Percentiles rank a stretch among this genome's conserved stretches.
Evolutionary conservation across 2,113 vertebrate species (phyloP).

Genomic region (Gopherus flavomarginatus): DNA sequence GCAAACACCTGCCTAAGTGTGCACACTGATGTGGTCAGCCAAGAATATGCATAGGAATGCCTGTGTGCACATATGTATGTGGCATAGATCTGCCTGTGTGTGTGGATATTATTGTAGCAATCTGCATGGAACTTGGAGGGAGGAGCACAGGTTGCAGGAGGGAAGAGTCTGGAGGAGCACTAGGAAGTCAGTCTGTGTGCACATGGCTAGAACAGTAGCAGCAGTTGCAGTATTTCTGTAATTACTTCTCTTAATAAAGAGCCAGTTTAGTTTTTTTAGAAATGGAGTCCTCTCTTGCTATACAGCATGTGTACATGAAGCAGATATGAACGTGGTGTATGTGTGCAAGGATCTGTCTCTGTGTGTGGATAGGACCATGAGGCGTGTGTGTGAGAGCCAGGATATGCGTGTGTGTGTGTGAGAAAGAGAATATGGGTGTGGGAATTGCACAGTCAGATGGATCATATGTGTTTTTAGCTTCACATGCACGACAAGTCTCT

Average conservation of each 20-base stretch:
- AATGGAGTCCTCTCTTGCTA: not conserved
- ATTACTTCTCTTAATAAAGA: not conserved
- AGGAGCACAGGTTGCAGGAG: not conserved
- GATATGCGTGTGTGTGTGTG: not conserved
- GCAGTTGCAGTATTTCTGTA: not conserved
- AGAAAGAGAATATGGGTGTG: too few relatives aligned
- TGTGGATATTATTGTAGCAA: not conserved
- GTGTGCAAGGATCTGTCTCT: not conserved
- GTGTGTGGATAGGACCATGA: not conserved
- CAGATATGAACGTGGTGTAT: not conserved
- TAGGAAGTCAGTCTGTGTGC: not conserved
- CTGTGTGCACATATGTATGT: not conserved
- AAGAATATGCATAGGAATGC: not conserved
- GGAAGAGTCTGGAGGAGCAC: not conserved
- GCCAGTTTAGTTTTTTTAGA: not conserved
- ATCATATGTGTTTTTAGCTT: not conserved
- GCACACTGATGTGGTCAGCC: not conserved
- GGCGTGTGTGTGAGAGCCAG: not conserved
- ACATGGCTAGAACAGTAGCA: not conserved
- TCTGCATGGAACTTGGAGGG: not conserved
- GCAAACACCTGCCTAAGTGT: not conserved
- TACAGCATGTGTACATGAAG: not conserved
- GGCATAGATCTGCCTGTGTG: not conserved
- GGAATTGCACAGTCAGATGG: not conserved
- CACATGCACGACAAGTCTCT: not conserved